Conservation (phyloP, 2,113 vertebrate species). For the Forbesichthys papilliferus region DNA sequence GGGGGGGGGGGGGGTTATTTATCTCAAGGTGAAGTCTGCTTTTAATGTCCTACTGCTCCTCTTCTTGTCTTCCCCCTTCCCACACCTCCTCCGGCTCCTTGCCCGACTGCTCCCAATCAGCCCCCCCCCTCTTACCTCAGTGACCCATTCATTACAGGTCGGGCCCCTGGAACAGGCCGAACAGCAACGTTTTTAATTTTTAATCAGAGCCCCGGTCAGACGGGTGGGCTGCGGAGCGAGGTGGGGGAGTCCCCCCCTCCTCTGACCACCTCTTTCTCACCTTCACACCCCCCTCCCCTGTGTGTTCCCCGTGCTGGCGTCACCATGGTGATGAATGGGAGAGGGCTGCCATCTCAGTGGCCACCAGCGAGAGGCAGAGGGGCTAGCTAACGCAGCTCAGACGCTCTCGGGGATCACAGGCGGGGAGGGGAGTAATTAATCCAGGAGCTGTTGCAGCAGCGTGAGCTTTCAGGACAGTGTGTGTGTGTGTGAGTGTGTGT, state of each 20-base stretch:
- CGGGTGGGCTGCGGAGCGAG: constrained; percentile 34
- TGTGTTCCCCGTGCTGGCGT: constrained; percentile 64
- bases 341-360: constrained; percentile 69
- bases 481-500: constrained; percentile 27
- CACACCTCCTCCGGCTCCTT: constrained; percentile 6
- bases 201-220: constrained; percentile 68
- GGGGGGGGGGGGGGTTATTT: constrained; percentile 42
- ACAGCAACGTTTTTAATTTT: constrained; percentile 68
- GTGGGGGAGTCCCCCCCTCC: constrained; percentile 37
- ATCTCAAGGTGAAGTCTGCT: constrained; percentile 52
- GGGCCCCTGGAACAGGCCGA: constrained; percentile 45
- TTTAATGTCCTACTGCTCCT: constrained; percentile 5
- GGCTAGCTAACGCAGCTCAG: constrained; percentile 66
- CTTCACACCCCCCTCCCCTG: constrained; percentile 54
- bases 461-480: constrained; percentile 48
- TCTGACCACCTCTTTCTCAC: constrained; percentile 60
- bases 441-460: constrained; percentile 59
- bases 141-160: constrained; percentile 49
- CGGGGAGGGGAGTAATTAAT: constrained; percentile 79
- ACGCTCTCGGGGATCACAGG: constrained; percentile 71
- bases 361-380: constrained; percentile 71
- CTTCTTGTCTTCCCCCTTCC: constrained; percentile 1
- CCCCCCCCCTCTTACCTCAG: constrained; percentile 42
- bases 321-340: constrained; percentile 75
- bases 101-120: constrained; percentile 22